Evolutionary conservation across 2,888 invertebrate genomes (phyloP).

Genomic region (Thysanoteuthis rhombus): DNA sequence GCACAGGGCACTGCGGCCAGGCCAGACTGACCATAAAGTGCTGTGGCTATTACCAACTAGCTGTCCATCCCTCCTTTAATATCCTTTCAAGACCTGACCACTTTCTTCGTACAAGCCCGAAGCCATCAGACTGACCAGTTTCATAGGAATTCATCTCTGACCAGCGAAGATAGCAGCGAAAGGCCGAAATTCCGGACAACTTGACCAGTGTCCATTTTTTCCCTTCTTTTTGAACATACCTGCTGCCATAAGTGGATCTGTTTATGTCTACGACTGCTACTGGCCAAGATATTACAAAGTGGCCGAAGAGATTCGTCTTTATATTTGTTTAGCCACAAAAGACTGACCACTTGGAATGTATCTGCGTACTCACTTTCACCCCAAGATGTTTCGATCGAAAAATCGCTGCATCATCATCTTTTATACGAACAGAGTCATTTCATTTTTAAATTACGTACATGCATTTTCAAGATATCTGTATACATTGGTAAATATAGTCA

Average conservation of each 20-base stretch:
- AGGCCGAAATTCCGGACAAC: background rate
- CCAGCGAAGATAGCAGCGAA: background rate
- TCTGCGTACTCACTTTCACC: background rate
- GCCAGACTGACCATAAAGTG: background rate
- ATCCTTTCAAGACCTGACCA: too few species aligned
- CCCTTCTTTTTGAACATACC: background rate
- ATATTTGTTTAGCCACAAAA: background rate
- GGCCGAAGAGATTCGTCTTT: background rate
- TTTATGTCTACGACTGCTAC: constrained; percentile 12
- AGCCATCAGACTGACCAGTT: background rate
- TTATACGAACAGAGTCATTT: background rate
- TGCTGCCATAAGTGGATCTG: background rate
- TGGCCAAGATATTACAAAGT: background rate
- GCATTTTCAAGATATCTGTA: background rate
- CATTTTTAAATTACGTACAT: background rate
- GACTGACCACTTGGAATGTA: background rate
- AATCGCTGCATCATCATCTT: background rate
- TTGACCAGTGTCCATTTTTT: constrained; percentile 12
- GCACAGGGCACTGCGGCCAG: background rate
- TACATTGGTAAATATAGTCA: background rate
- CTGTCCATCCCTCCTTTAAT: background rate
- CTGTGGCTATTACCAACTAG: background rate
- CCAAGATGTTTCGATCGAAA: background rate
- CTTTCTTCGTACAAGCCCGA: background rate
- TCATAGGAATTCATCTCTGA: background rate